Evolutionary conservation across 2,797 vertebrate species (phyloP), one percentile per base, ranked within the genome.

Genomic region (Alca torda): DNA sequence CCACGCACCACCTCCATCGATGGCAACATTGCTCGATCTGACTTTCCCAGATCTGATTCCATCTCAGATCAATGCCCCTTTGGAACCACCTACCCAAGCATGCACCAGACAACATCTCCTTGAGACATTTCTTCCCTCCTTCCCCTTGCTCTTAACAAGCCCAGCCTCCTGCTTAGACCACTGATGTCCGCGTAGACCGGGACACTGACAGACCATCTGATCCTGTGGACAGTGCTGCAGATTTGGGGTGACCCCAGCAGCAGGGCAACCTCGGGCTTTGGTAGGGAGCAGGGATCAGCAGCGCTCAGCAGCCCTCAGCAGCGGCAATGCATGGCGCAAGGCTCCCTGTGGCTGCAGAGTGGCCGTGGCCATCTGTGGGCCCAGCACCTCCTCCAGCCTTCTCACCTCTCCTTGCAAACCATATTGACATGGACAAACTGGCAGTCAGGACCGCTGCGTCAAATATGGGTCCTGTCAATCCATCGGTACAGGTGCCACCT

Each of bases 311-410:
- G 64, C 1, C 1, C 48, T 3, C 19, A 26, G 35, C 61, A n/a
- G 64, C 1, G 2, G 57, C 64, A 48, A 18, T 0, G 2, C 30
- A 1, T 3, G 31, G 57, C 1, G 0, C 20, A 13, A 63, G 30
- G 50, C 16, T 63, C 8, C 30, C 28, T 3, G 2, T 7, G 84
- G n/a, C 37, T 15, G 3, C 3, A 3, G 43, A 12, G 35, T 5
- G 31, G 53, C 35, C 2, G 1, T 28, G 33, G 43, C 13, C 10
- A 0, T 1, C 63, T 14, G 59, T 5, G 51, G 50, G 37, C 57
- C 53, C 78, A 74, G 43, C 16, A 10, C 2, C 2, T n/a, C 28
- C 63, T 61, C 45, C 65, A 61, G 48, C 53, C 37, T 35, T 35
- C 63, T 65, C 75, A 21, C 35, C 35, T 1, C 2, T 6, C 60